Evolutionary conservation across 1,140 invertebrate species (phyloP).

Genomic region (Hermatobates lingyangjiaoensis): DNA sequence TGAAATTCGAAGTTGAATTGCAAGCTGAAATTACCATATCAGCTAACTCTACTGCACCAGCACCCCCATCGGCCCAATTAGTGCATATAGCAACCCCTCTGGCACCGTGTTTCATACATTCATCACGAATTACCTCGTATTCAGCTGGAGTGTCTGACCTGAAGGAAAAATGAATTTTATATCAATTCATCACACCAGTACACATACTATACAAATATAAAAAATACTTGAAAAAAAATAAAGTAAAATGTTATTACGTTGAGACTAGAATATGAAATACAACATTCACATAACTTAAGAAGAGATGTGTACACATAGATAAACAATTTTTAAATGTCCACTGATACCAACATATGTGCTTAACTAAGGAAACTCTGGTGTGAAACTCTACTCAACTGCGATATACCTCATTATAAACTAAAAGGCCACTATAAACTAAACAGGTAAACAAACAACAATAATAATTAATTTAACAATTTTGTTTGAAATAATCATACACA

Average conservation of each 20-base stretch:
- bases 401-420: no score
- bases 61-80: constrained; percentile 82
- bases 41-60: constrained; percentile 68
- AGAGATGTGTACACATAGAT: not conserved
- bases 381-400: no score
- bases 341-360: no score
- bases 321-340: not conserved
- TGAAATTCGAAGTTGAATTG: no score
- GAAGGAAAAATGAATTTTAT: constrained; percentile 14
- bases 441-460: no score
- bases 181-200: not conserved
- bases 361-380: no score
- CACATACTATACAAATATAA: not conserved
- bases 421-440: no score
- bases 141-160: constrained; percentile 63
- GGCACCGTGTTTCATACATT: constrained; percentile 58
- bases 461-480: no score
- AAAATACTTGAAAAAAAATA: not conserved
- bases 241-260: not conserved
- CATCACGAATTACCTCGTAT: constrained; percentile 55
- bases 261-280: not conserved
- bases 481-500: no score
- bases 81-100: constrained; percentile 67
- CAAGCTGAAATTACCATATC: constrained; percentile 69
- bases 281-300: not conserved